Evolutionary conservation across 2,113 vertebrate species (phyloP).

Genomic region (Condylura cristata): DNA sequence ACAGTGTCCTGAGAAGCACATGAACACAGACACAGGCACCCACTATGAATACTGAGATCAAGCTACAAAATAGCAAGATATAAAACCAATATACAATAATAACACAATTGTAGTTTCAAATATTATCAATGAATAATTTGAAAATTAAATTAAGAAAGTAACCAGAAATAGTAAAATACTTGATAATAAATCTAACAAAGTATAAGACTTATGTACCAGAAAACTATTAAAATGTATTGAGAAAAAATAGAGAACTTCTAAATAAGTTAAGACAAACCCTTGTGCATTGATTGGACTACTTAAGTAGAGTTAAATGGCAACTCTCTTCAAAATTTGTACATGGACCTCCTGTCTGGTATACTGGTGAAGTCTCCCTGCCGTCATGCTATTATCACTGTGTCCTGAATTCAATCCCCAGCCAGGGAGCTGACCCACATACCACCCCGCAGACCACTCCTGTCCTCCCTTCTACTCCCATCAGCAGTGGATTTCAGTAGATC

Average conservation of each 20-base stretch:
- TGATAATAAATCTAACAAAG: not conserved
- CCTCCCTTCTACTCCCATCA: too few species aligned
- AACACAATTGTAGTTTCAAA: not conserved
- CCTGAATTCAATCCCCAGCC: too few species aligned
- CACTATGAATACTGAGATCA: not conserved
- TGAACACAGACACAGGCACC: not conserved
- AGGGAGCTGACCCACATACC: too few species aligned
- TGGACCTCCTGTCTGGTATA: too few species aligned
- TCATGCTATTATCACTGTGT: too few species aligned
- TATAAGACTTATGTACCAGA: not conserved
- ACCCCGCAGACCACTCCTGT: too few species aligned
- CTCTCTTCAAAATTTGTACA: not conserved
- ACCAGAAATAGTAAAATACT: not conserved
- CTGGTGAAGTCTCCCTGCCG: too few species aligned
- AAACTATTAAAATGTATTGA: not conserved
- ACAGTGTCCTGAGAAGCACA: not conserved
- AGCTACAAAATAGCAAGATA: not conserved
- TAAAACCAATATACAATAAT: not conserved
- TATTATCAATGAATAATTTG: not conserved
- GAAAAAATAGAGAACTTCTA: not conserved
- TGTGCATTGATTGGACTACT: not conserved
- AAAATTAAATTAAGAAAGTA: not conserved
- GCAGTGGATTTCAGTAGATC: too few species aligned
- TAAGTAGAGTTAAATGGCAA: not conserved
- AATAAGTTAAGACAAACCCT: not conserved